These are phyloP conservation scores for Dermochelys coriacea DNA, from an alignment of 2,797 vertebrate genomes.

Conservation along the genomic window DNA sequence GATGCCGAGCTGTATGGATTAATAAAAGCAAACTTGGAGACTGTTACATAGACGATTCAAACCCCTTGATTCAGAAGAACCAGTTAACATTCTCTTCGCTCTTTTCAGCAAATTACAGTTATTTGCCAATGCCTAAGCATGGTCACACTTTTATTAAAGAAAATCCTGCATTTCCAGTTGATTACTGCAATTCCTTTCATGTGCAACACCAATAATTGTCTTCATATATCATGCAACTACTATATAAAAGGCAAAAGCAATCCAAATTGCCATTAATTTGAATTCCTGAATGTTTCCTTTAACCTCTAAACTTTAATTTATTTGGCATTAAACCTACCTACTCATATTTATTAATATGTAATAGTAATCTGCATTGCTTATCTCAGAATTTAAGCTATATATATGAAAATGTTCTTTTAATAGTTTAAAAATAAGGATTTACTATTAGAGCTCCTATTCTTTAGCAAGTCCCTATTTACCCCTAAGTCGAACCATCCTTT, in stretches of 20 bases:
- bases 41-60: background rate
- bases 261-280: constrained; percentile 33
- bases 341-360: constrained; percentile 54
- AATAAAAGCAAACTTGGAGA: constrained; percentile 33
- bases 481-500: constrained; percentile 61
- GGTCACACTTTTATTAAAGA: constrained; percentile 50
- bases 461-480: constrained; percentile 47
- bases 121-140: constrained; percentile 38
- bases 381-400: constrained; percentile 45
- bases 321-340: constrained; percentile 61
- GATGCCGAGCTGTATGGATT: background rate
- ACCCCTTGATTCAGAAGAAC: background rate
- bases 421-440: constrained; percentile 17
- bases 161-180: constrained; percentile 62
- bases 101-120: background rate
- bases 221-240: constrained; percentile 52
- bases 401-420: constrained; percentile 2
- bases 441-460: constrained; percentile 52
- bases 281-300: constrained; percentile 51
- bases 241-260: constrained; percentile 12
- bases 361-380: constrained; percentile 72
- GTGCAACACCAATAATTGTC: constrained; percentile 23
- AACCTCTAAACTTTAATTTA: constrained; percentile 46
- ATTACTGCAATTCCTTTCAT: constrained; percentile 54
- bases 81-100: background rate